Evolutionary conservation across 2,888 invertebrate genomes (phyloP).

Genomic region (Meteorus cinctellus): DNA sequence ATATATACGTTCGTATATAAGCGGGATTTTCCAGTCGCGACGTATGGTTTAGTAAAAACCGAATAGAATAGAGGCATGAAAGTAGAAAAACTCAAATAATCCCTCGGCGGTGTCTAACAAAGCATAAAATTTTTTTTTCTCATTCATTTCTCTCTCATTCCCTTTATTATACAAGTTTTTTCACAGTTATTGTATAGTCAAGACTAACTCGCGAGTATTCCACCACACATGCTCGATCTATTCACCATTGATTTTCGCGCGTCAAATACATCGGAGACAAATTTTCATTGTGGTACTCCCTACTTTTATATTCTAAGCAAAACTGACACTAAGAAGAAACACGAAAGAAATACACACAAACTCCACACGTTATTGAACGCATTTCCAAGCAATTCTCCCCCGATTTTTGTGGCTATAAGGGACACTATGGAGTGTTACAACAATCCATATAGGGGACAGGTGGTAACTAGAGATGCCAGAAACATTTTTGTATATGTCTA

Average conservation of each 20-base stretch:
- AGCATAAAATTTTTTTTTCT: slow-evolving; percentile 65
- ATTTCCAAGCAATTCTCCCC: slow-evolving; percentile 54
- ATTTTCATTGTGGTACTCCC: slow-evolving; percentile 67
- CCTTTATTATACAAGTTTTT: not conserved
- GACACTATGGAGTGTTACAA: not conserved
- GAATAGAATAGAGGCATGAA: slow-evolving; percentile 21
- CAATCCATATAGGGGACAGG: slow-evolving; percentile 61
- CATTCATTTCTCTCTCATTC: slow-evolving; percentile 11
- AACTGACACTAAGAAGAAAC: slow-evolving; percentile 44
- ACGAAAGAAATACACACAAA: slow-evolving; percentile 18
- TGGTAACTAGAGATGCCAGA: slow-evolving; percentile 61
- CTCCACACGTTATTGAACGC: slow-evolving; percentile 37
- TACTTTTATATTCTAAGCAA: slow-evolving; percentile 13
- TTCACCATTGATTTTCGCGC: slow-evolving; percentile 66
- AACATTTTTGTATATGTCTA: slow-evolving; percentile 9
- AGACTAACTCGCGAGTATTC: slow-evolving; percentile 36
- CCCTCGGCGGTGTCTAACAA: slow-evolving; percentile 60
- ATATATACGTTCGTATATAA: not conserved
- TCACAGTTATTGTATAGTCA: not conserved
- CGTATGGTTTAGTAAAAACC: slow-evolving; percentile 28
- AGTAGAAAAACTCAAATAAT: slow-evolving; percentile 45
- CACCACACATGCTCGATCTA: slow-evolving; percentile 31
- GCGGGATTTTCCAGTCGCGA: slow-evolving; percentile 1
- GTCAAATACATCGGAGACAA: slow-evolving; percentile 71
- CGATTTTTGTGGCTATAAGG: not conserved